Evolutionary conservation across 2,113 vertebrate genomes (phyloP).

Genomic region (Scalopus aquaticus): DNA sequence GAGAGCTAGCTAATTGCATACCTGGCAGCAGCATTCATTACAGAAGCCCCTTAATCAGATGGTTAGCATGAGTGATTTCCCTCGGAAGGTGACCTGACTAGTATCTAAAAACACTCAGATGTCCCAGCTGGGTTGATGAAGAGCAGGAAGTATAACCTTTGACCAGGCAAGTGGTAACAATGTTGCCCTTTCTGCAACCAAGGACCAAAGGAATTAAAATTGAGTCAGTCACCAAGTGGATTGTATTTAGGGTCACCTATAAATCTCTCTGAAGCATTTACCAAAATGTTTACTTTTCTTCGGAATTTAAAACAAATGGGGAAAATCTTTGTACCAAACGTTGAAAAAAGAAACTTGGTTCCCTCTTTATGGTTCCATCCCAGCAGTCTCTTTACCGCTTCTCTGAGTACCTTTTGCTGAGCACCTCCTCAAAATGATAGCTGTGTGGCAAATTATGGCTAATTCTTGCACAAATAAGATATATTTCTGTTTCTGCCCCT

Average conservation of each 20-base stretch:
- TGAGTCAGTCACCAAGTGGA: slow-evolving; percentile 80
- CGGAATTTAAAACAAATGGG: slow-evolving; percentile 82
- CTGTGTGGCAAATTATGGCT: neutral
- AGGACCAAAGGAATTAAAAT: slow-evolving; percentile 82
- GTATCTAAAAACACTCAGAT: slow-evolving; percentile 82
- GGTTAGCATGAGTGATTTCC: slow-evolving; percentile 58
- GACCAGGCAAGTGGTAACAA: slow-evolving; percentile 83
- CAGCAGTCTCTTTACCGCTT: neutral
- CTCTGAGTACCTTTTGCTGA: neutral
- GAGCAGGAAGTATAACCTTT: slow-evolving; percentile 86
- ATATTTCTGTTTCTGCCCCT: neutral
- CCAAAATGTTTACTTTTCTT: slow-evolving; percentile 84
- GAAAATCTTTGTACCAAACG: slow-evolving; percentile 47
- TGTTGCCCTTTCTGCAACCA: slow-evolving; percentile 77
- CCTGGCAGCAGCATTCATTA: slow-evolving; percentile 57
- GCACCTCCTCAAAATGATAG: neutral
- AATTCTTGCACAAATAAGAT: slow-evolving; percentile 4
- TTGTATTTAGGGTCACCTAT: slow-evolving; percentile 81
- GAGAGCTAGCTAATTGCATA: neutral
- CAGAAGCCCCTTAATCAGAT: slow-evolving; percentile 65
- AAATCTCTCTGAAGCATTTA: slow-evolving; percentile 83
- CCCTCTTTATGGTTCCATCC: slow-evolving; percentile 6
- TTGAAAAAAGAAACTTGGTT: slow-evolving; percentile 31
- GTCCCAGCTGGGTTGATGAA: slow-evolving; percentile 76
- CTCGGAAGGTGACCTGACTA: slow-evolving; percentile 79